These are phyloP conservation scores for Crax fasciolata DNA, from an alignment of 2,797 vertebrate genomes.

Conservation along the genomic window DNA sequence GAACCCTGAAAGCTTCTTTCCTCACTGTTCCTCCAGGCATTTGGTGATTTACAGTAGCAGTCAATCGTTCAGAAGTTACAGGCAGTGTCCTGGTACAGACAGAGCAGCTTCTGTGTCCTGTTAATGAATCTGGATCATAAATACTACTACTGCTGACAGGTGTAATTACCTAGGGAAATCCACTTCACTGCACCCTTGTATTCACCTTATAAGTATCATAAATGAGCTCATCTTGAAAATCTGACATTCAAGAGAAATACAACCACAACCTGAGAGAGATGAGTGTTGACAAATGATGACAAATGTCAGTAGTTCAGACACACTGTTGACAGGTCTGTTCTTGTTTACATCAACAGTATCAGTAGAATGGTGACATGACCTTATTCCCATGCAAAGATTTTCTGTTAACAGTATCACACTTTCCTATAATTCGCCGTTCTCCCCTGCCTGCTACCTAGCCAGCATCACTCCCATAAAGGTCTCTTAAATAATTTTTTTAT, in stretches of 20 bases:
- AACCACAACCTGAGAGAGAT: not conserved
- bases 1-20: not conserved
- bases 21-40: not conserved
- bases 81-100: conserved; percentile 12
- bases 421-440: not conserved
- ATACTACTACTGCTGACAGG: conserved; percentile 46
- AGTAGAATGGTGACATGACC: conserved; percentile 15
- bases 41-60: not conserved
- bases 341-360: conserved; percentile 43
- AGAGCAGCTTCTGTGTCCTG: not conserved
- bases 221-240: conserved; percentile 57
- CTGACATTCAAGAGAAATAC: conserved; percentile 30
- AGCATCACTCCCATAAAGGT: not conserved
- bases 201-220: conserved; percentile 53
- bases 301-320: conserved; percentile 50
- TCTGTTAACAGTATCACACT: not conserved
- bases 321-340: conserved; percentile 20
- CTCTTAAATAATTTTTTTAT: not conserved
- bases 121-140: conserved; percentile 54
- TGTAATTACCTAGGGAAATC: conserved; percentile 70
- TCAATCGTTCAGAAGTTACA: conserved; percentile 34
- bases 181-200: conserved; percentile 13
- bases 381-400: not conserved
- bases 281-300: conserved; percentile 48
- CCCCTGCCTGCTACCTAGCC: not conserved